Percentiles rank a stretch among this genome's conserved stretches.
Conservation (phyloP, 2,797 vertebrate genomes). For the Erpetoichthys calabaricus region DNA sequence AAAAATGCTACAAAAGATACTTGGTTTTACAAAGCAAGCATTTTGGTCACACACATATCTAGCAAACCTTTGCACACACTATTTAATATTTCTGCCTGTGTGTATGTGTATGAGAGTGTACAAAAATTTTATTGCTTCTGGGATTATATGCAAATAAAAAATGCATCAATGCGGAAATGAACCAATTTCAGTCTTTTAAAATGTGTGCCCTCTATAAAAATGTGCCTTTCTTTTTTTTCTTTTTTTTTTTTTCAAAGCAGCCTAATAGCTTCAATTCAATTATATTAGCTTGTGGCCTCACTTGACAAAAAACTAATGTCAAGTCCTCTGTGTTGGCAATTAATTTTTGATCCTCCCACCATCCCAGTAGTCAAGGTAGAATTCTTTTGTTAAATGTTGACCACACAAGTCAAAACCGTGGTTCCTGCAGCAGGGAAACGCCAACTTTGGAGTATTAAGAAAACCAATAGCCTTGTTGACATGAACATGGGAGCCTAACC, state of each 20-base stretch:
- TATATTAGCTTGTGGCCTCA: conserved; percentile 21
- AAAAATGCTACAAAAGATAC: no score
- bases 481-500: conserved; percentile 95
- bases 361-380: conserved; percentile 50
- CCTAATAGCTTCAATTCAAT: conserved; percentile 21
- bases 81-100: no score
- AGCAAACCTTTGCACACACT: no score
- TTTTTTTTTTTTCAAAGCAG: conserved; percentile 10
- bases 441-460: conserved; percentile 94
- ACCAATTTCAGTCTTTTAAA: no score
- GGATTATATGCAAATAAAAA: no score
- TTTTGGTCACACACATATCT: no score
- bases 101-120: not conserved
- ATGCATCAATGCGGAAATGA: no score
- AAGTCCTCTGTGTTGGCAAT: conserved; percentile 46
- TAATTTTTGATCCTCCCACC: conserved; percentile 47
- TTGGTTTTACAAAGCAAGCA: no score
- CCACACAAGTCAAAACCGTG: conserved; percentile 73
- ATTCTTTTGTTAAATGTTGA: conserved; percentile 80
- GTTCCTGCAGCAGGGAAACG: conserved; percentile 75
- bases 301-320: conserved; percentile 49
- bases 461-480: conserved; percentile 99
- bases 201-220: no score
- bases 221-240: no score
- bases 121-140: not conserved